phyloP scores from a whole-genome alignment of 2,113 vertebrate genomes.

The Xyrauchen texanus region DNA sequence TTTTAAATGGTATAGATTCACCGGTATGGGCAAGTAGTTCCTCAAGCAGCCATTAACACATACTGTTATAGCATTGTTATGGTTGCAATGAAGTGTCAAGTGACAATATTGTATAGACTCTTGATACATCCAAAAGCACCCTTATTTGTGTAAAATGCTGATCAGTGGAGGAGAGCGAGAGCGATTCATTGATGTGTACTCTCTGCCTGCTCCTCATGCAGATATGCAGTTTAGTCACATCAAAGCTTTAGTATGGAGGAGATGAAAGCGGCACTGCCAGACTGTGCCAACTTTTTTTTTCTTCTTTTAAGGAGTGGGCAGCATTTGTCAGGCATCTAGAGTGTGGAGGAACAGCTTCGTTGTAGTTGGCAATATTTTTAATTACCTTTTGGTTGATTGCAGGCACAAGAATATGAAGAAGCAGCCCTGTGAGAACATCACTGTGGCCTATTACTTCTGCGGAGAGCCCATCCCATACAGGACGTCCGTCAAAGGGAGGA shows the following conservation, averaged over 20 bases:
- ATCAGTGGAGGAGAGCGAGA: constrained; percentile 9
- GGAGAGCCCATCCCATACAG: constrained; percentile 89
- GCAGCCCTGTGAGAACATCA: constrained; percentile 77
- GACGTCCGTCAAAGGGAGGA: constrained; percentile 81
- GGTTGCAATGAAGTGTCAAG: background rate
- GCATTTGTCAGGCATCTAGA: constrained; percentile 15
- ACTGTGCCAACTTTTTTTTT: background rate
- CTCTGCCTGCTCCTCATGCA: constrained; percentile 39
- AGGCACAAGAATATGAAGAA: constrained; percentile 80
- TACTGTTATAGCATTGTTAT: background rate
- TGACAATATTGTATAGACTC: background rate
- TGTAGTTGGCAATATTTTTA: constrained; percentile 20
- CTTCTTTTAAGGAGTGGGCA: background rate
- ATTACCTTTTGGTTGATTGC: constrained; percentile 17
- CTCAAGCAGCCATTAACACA: too few relatives aligned
- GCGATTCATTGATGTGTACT: constrained; percentile 24
- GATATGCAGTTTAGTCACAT: constrained; percentile 44
- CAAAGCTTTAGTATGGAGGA: constrained; percentile 39
- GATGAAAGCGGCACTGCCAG: constrained; percentile 51
- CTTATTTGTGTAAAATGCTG: background rate
- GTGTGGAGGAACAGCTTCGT: background rate
- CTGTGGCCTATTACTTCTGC: constrained; percentile 87
- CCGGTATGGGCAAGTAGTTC: too few relatives aligned
- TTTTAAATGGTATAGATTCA: too few relatives aligned
- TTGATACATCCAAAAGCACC: background rate